phyloP scores from a whole-genome alignment of 2,888 invertebrate species.

The Trisateles emortualis region DNA sequence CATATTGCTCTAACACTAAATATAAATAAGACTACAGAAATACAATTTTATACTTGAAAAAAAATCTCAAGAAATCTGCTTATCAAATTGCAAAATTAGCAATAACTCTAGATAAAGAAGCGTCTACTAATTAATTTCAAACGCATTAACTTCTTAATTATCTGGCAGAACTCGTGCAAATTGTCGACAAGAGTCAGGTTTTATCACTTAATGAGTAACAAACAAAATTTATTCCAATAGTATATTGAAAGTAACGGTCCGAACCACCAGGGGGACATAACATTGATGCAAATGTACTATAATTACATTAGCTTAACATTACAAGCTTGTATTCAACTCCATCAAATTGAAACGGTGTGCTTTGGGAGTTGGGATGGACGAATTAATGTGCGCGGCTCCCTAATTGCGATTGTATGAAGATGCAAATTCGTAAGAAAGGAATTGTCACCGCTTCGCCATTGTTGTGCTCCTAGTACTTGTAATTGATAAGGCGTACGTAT shows the following conservation, averaged over 20 bases:
- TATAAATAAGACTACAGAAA: too few relatives aligned
- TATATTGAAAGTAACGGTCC: constrained; percentile 72
- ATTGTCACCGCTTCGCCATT: constrained; percentile 67
- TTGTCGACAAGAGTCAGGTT: constrained; percentile 28
- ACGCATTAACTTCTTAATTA: constrained; percentile 27
- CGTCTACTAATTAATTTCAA: constrained; percentile 30
- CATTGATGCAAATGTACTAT: constrained; percentile 75
- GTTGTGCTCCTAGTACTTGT: constrained; percentile 76
- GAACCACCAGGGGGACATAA: constrained; percentile 70
- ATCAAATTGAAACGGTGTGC: constrained; percentile 65
- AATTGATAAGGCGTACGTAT: constrained; percentile 84
- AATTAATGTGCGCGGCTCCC: constrained; percentile 59
- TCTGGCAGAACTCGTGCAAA: constrained; percentile 21
- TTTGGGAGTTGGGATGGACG: constrained; percentile 31
- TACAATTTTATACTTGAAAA: too few relatives aligned
- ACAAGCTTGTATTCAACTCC: constrained; percentile 66
- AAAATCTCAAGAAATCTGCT: too few relatives aligned
- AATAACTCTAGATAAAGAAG: background rate
- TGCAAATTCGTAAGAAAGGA: constrained; percentile 79
- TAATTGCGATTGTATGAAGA: constrained; percentile 84
- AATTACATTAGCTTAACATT: constrained; percentile 66
- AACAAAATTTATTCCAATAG: constrained; percentile 60
- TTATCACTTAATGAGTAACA: constrained; percentile 42
- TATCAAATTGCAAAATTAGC: too few relatives aligned
- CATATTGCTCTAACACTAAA: too few relatives aligned